Evolutionary conservation across 2,888 invertebrate genomes (phyloP), one percentile per base, ranked within the genome.

Genomic region (Apamea anceps): DNA sequence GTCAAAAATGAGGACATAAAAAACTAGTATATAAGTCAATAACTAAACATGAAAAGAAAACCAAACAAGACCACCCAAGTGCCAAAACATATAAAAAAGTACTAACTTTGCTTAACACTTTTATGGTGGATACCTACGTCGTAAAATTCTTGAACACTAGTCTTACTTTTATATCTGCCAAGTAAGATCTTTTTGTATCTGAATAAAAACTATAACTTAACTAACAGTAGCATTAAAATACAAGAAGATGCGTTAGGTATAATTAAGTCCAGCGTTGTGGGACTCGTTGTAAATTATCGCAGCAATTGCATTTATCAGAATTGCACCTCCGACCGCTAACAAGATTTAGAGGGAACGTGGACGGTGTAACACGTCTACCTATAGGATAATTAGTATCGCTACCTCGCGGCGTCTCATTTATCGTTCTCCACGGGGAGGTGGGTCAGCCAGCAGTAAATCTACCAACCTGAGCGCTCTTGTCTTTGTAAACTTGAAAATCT

Each of bases 401-500:
- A 95, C 95, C 95, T 95, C 93, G 95, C 93, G 95, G 94, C 95
- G 94, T 95, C 96, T 96, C 96, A 96, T 96, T 96, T 96, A 96
- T 96, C 96, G 94, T 94, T 88, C 94, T 94, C 96, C 94, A 90
- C 92, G 84, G 96, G 96, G 96, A 95, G 96, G 94, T 94, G 94
- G 96, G 96, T 96, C 96, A 96, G 96, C 95, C 92, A 92, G 95
- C 96, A 95, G 95, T 97, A 96, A 96, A 96, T 96, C 96, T 96
- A 95, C 95, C 94, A 95, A 96, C 96, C 96, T 96, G 96, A 96
- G 95, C 94, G 94, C 94, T 94, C 95, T 95, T 95, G 96, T 96
- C 96, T 96, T 96, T 96, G 96, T 96, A 96, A 96, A 96, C 95
- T 96, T 94, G 95, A 95, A 96, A 96, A 96, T 96, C 96, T 97